Evolutionary conservation across 2,888 invertebrate species (phyloP).

Genomic region (Platycnemis pennipes): DNA sequence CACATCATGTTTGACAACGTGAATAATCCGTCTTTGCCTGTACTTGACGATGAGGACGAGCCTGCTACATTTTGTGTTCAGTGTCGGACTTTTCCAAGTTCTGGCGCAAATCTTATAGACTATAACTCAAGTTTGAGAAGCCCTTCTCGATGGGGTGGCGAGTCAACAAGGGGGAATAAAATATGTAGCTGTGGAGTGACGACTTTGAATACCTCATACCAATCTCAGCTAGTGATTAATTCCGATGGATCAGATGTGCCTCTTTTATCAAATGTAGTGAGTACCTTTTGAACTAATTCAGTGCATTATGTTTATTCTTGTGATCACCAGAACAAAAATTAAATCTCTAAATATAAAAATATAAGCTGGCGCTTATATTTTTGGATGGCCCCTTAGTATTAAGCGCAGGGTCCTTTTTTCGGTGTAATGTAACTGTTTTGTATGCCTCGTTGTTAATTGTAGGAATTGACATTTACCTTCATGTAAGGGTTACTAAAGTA

Average conservation of each 20-base stretch:
- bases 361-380: too few species aligned
- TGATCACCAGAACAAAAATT: too few species aligned
- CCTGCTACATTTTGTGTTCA: conserved; percentile 69
- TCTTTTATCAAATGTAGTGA: conserved; percentile 69
- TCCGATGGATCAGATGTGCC: conserved; percentile 69
- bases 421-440: too few species aligned
- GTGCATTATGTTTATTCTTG: too few species aligned
- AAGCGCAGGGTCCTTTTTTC: too few species aligned
- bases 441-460: too few species aligned
- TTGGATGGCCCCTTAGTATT: too few species aligned
- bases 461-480: too few species aligned
- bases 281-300: too few species aligned
- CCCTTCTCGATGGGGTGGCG: conserved; percentile 34
- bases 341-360: too few species aligned
- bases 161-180: conserved; percentile 27
- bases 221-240: conserved; percentile 68
- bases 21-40: conserved; percentile 43
- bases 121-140: conserved; percentile 51
- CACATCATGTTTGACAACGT: conserved; percentile 55
- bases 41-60: conserved; percentile 68
- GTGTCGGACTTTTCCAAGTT: conserved; percentile 66
- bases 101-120: conserved; percentile 18
- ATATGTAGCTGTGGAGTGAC: conserved; percentile 62
- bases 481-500: too few species aligned
- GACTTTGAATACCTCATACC: conserved; percentile 19